phyloP scores from a whole-genome alignment of 1,140 invertebrate genomes.

The Coelopa frigida region DNA sequence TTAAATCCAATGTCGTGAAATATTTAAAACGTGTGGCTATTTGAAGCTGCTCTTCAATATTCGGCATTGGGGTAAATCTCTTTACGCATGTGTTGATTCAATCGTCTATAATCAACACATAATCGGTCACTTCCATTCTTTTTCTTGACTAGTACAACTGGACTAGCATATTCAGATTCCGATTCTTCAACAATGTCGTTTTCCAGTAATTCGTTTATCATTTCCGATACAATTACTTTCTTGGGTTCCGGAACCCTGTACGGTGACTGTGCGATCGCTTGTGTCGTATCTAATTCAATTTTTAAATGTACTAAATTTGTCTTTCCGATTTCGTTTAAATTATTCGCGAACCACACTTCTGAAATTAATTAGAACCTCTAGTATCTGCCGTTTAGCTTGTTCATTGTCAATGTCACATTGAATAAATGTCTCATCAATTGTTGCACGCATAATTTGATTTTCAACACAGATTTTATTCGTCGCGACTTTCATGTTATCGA shows the following conservation, averaged over 20 bases:
- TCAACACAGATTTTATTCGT: too few species aligned
- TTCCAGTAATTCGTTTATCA: slow-evolving; percentile 15
- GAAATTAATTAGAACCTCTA: background rate
- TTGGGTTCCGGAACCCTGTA: slow-evolving; percentile 14
- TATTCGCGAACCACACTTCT: slow-evolving; percentile 1
- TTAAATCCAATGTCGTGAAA: slow-evolving; percentile 28
- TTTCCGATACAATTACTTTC: slow-evolving; percentile 3
- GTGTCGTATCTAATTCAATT: slow-evolving; percentile 9
- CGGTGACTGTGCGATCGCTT: slow-evolving; percentile 7
- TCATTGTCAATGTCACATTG: too few species aligned
- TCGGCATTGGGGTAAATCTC: slow-evolving; percentile 24
- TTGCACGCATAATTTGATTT: too few species aligned
- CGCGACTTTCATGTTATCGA: too few species aligned
- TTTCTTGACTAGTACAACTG: slow-evolving; percentile 48
- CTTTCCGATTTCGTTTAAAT: slow-evolving; percentile 6
- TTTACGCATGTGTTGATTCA: slow-evolving; percentile 21
- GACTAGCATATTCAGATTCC: slow-evolving; percentile 45
- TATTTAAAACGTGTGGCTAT: slow-evolving; percentile 8
- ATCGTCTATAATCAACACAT: slow-evolving; percentile 23
- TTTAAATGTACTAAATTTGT: slow-evolving; percentile 8
- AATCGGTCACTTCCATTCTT: slow-evolving; percentile 29
- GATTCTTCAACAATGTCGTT: slow-evolving; percentile 24
- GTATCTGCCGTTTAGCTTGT: too few species aligned
- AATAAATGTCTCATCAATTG: too few species aligned
- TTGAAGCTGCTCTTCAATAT: slow-evolving; percentile 28